Conservation (phyloP, 1,140 invertebrate species). For the Panagrolaimus sp. region DNA sequence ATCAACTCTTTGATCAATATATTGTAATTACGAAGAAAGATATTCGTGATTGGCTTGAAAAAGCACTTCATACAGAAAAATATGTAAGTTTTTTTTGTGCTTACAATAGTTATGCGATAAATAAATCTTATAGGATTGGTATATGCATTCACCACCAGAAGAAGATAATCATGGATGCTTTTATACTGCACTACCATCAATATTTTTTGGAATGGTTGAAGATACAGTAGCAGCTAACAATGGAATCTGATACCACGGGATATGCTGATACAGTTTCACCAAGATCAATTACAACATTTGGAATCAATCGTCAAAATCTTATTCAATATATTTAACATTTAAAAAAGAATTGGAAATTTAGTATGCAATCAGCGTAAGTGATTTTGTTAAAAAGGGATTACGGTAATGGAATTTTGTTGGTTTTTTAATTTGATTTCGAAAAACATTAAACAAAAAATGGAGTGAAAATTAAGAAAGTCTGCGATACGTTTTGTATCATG, state of each 20-base stretch:
- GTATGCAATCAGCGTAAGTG: constrained; percentile 33
- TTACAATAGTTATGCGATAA: not conserved
- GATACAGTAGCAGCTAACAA: constrained; percentile 66
- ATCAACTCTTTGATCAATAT: no score
- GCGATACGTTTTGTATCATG: no score
- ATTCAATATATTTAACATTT: constrained; percentile 43
- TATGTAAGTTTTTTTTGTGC: constrained; percentile 32
- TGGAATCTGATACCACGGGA: constrained; percentile 25
- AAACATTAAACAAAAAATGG: no score
- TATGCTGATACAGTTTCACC: constrained; percentile 18
- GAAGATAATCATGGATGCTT: no score
- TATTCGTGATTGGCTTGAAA: no score
- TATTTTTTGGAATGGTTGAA: constrained; percentile 96
- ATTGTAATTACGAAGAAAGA: no score
- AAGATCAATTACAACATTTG: no score
- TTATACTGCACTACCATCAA: constrained; percentile 84
- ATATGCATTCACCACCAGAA: constrained; percentile 71
- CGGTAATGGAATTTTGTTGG: no score
- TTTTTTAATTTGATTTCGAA: no score
- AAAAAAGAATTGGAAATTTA: constrained; percentile 39
- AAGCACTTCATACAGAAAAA: no score
- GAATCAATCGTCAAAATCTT: constrained; percentile 39
- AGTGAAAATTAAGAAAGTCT: no score
- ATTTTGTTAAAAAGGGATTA: not conserved
- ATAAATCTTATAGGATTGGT: constrained; percentile 68